Base-by-base conservation (phyloP, 2,888 invertebrate species). In the Eustalomyia histrio region DNA sequence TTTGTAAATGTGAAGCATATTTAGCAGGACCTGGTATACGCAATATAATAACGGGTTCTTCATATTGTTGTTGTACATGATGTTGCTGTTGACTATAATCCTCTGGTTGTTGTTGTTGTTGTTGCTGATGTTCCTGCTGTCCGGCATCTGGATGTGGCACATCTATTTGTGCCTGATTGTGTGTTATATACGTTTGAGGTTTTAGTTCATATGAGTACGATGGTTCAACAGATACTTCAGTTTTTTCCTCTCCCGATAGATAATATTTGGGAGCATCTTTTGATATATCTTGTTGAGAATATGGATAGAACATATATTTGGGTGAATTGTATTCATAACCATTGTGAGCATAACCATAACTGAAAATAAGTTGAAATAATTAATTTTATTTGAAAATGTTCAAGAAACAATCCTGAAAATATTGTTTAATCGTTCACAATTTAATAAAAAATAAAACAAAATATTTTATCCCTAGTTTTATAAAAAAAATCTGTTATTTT, bases 301-400 rank as follows among this genome's bases (percentile, higher is more conserved):
- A 94, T 5, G 94, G 94, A 86, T 94, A 94, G 79, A 94, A 92
- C 91, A 93, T 92, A 84, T 93, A 94, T 86, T 92, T 93, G 12
- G 91, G 91, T 39, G 89, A 89, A n/a, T 89, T 87, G 76, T 90
- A 90, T 16, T 89, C 87, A 78, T 90, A 90, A 18, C 89, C 87
- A 63, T 86, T 84, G 76, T 87, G 84, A 1, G 88, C 85, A 79
- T 90, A 90, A 18, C 90, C 91, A 82, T 91, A 91, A 0, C 91
- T 91, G 78, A 29, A 83, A 72, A 17, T 3, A 29, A 14, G 16
- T 17, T 29, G 14, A 5, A 18, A 18, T 18, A 39, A 35, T 39
- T 39, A n/a, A 29, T 93, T 8, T 57, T 12, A 10, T 39, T 21
- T 39, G 7, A 29, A 29, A 29, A 7, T 29, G 3, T 29, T 29